Evolutionary conservation across 2,888 invertebrate species (phyloP), one percentile per base, ranked within the genome.

Genomic region (Corythucha ciliata): DNA sequence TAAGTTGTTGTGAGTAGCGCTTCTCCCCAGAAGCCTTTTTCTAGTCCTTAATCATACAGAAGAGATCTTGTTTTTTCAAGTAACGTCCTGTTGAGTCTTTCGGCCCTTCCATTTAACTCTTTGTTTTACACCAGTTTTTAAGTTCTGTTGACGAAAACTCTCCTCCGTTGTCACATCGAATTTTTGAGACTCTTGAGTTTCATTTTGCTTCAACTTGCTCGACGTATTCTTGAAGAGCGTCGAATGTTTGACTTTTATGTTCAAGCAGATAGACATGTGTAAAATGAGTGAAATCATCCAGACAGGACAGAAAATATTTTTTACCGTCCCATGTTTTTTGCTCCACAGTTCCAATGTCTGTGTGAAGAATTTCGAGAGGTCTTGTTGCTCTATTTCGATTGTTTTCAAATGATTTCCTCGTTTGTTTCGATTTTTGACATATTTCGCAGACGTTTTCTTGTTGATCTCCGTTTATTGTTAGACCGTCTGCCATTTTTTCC

Each of bases 401-500:
- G 10, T 45, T 42, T 40, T 46, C 26, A 44, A 62, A 59, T 33
- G 62, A 62, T 48, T 62, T 61, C 5, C 56, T 51, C 10, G 60
- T 59, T 37, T 57, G 44, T 54, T 63, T 63, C 36, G 58, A 58
- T 45, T 62, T 47, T 8, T 60, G 37, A 46, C 61, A 64, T 6
- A 39, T 18, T 47, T 59, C 48, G 49, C 58, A 60, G 14, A 36
- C 36, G n/a, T n/a, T n/a, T 14, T 10, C 14, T 66, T 37, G 48
- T 39, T 37, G 44, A 21, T 21, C 29, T 33, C 48, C 25, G 42
- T 41, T 29, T 7, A 36, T 36, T n/a, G n/a, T 36, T 10, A 36
- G 36, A 7, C 36, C 36, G 7, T 7, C 16, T 8, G 36, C n/a
- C 7, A 36, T 36, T 36, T 36, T 36, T 14, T n/a, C 7, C 36